A percentile compares a stretch with the other conserved stretches of the same genome.
Conservation (phyloP, 92 coral and sea anemone species). For the Diadumene lineata region DNA sequence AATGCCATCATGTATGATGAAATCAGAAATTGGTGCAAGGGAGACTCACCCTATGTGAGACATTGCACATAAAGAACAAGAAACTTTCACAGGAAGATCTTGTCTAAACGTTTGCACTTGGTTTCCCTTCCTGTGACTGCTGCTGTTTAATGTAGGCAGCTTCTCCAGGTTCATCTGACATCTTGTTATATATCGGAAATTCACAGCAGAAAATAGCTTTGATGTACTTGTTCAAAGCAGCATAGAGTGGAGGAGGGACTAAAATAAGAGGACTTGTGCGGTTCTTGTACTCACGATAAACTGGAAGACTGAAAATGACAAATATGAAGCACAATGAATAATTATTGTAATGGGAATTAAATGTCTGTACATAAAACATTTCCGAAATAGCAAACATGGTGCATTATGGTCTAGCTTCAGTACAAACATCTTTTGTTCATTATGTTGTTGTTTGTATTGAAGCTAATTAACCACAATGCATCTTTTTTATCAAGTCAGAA, state of each 20-base stretch:
- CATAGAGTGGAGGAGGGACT: constrained; percentile 38
- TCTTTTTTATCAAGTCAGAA: no score
- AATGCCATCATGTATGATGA: no score
- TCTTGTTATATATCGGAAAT: constrained; percentile 34
- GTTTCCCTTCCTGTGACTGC: background rate
- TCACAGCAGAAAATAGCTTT: constrained; percentile 43
- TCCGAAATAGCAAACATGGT: no score
- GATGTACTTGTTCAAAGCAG: constrained; percentile 20
- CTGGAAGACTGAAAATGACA: constrained; percentile 7
- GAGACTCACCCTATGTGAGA: no score
- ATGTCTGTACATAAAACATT: no score
- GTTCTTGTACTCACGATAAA: constrained; percentile 25
- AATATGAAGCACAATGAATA: background rate
- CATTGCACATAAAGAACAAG: no score
- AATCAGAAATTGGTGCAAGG: no score
- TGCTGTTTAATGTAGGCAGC: constrained; percentile 35
- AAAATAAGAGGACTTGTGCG: constrained; percentile 38
- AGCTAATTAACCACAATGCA: no score
- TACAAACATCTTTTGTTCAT: no score
- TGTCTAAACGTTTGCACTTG: constrained; percentile 4
- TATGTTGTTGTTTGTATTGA: no score
- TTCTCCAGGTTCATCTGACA: constrained; percentile 41
- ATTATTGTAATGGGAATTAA: background rate
- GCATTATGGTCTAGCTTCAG: no score
- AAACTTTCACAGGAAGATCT: background rate